Conservation (phyloP, 2,113 vertebrate genomes). For the Tychaedon coryphoeus region DNA sequence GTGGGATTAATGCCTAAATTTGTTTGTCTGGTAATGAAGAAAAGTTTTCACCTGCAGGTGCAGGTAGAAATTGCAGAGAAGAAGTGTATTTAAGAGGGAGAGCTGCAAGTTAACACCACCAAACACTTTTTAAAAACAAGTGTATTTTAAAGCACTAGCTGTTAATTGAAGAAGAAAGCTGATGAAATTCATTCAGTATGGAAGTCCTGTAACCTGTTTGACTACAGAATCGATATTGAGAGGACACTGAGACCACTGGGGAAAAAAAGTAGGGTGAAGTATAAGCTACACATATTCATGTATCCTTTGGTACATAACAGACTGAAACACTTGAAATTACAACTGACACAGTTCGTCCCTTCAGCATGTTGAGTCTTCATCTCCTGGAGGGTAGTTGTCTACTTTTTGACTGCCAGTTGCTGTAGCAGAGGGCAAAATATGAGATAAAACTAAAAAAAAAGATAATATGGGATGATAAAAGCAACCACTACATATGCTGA, state of each 20-base stretch:
- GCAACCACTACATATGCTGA: neutral
- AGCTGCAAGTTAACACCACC: neutral
- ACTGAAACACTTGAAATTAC: neutral
- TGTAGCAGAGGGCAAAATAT: neutral
- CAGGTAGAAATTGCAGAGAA: neutral
- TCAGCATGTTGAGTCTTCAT: neutral
- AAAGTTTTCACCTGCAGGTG: neutral
- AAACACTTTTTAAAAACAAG: neutral
- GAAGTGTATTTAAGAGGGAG: neutral
- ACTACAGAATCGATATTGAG: neutral
- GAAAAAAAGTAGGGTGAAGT: neutral
- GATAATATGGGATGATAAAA: neutral
- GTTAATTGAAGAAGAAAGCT: neutral
- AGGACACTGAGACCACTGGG: neutral
- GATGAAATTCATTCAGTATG: neutral
- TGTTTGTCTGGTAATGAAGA: constrained; percentile 31
- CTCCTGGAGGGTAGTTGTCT: neutral
- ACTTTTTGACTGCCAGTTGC: neutral
- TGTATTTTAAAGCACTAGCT: neutral
- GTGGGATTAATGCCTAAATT: constrained; percentile 47
- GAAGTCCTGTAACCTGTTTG: neutral
- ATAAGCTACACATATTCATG: neutral
- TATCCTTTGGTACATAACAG: neutral
- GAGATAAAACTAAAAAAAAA: neutral
- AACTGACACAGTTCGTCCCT: neutral